Evolutionary conservation across 2,888 invertebrate genomes (phyloP), one percentile per base, ranked within the genome.

Genomic region (Hybos culiciformis): DNA sequence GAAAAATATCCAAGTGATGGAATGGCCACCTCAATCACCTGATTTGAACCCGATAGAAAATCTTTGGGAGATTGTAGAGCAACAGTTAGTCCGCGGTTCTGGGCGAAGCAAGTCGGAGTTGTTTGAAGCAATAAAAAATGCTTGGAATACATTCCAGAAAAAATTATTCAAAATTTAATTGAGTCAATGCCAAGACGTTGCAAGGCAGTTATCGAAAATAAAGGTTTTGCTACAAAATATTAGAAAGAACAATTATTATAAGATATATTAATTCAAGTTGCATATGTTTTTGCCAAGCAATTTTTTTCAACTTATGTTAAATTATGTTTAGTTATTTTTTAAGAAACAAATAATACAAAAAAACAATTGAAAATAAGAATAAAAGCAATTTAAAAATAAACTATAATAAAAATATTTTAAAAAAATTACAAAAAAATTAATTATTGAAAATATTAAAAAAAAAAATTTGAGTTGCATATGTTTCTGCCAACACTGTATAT

Each of bases 1-100:
- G 20, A 36, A 40, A n/a, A 31, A 23, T 11, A 33, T 43, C 17
- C 23, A 32, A 32, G 32, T 40, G 19, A 11, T 43, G 20, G 37
- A 39, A 15, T 43, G 39, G 41, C 41, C 43, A 15, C 11, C 41
- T 8, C 42, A 45, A 33, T 36, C 31, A 12, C 42, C 37, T 11
- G 37, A 42, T 21, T 29, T 45, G n/a, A n/a, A n/a, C n/a, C n/a
- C n/a, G n/a, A n/a, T n/a, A n/a, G n/a, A n/a, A n/a, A n/a, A n/a
- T n/a, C n/a, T 38, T 38, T 21, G 38, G 38, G 38, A 38, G 15
- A 38, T 23, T 19, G 23, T 38, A 17, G 24, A 38, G 24, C 38
- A n/a, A 21, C n/a, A 17, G 14, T 14, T 38, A 23, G 24, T 24
- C 24, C 23, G 38, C 12, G 23, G 14, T 19, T 14, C 21, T 18